These are phyloP conservation scores for Coptodon rendalli DNA, from an alignment of 2,113 vertebrate species.

Conservation along the genomic window DNA sequence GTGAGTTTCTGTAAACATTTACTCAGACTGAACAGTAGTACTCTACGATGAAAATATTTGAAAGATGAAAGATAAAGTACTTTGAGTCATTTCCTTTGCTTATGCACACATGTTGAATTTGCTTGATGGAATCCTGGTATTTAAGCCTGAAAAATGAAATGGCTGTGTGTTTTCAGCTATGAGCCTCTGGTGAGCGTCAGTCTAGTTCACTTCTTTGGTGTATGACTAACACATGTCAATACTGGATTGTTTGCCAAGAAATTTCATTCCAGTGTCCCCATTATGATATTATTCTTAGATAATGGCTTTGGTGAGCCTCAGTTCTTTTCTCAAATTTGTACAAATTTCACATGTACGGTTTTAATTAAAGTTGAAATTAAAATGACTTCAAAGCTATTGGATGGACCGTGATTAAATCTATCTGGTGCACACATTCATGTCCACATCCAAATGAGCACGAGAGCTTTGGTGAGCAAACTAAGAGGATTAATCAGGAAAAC, in stretches of 20 bases:
- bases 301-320: background rate
- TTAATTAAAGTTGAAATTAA: background rate
- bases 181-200: background rate
- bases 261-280: background rate
- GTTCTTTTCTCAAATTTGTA: background rate
- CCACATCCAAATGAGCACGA: background rate
- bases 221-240: background rate
- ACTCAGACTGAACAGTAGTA: background rate
- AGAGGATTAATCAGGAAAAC: background rate
- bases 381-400: background rate
- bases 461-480: background rate
- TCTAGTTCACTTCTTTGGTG: background rate
- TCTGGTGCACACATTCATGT: background rate
- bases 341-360: background rate
- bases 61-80: background rate
- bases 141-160: background rate
- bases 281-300: background rate
- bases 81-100: background rate
- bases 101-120: background rate
- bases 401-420: background rate
- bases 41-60: background rate
- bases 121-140: conserved; percentile 11
- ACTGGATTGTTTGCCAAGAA: background rate
- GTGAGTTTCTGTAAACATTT: conserved; percentile 7
- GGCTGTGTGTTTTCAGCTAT: background rate